phyloP scores from a whole-genome alignment of 2,113 vertebrate species.

The Semnopithecus entellus region DNA sequence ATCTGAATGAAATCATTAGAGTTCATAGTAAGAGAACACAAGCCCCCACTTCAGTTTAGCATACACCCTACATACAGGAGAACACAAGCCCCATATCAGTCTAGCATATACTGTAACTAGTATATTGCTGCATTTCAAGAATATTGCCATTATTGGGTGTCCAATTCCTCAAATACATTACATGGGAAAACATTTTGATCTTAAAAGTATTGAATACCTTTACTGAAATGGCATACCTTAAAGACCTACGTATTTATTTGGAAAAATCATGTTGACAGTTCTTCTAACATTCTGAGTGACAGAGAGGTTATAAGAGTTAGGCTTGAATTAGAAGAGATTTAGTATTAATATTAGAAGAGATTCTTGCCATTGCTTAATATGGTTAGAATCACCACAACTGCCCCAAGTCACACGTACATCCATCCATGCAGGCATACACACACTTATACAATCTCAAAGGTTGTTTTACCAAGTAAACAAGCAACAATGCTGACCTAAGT shows the following conservation, averaged over 20 bases:
- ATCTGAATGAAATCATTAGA: not conserved
- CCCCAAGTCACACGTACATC: not conserved
- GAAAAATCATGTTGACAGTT: not conserved
- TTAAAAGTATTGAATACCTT: not conserved
- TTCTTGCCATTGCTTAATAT: not conserved
- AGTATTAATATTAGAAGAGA: not conserved
- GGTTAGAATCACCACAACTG: not conserved
- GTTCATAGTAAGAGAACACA: not conserved
- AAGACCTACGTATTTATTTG: not conserved
- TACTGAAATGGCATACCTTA: not conserved
- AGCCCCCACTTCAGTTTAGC: not conserved
- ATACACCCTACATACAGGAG: not conserved
- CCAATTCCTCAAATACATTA: not conserved
- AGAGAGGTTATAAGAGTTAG: not conserved
- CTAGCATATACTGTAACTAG: not conserved
- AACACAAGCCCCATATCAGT: not conserved
- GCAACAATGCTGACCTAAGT: not conserved
- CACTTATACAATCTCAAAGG: not conserved
- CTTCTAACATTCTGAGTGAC: not conserved
- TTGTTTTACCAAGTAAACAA: not conserved
- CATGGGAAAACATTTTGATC: not conserved
- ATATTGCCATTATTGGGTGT: not conserved
- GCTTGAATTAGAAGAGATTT: not conserved
- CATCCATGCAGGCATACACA: rapidly evolving
- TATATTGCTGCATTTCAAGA: not conserved